Percentiles rank a stretch among this genome's conserved stretches.
Conservation (phyloP, 2,113 vertebrate species). For the Bubo blakistoni region DNA sequence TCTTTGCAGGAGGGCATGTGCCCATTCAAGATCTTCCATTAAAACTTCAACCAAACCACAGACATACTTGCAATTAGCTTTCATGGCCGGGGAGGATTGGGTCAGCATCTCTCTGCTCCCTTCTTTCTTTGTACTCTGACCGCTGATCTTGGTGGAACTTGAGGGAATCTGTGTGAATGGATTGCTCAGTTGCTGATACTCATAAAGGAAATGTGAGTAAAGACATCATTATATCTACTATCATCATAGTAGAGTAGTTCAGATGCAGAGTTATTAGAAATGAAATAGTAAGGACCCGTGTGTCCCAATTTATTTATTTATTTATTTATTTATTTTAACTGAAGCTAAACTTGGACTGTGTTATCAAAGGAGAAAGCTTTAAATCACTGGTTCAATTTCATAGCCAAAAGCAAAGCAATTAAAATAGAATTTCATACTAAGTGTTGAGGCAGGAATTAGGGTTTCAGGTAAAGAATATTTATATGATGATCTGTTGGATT, state of each 20-base stretch:
- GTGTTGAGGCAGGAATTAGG: neutral
- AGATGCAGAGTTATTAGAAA: neutral
- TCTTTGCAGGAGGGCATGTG: neutral
- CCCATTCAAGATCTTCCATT: neutral
- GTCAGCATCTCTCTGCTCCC: neutral
- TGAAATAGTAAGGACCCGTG: neutral
- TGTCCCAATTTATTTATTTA: neutral
- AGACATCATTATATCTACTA: neutral
- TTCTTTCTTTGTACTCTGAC: neutral
- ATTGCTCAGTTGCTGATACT: neutral
- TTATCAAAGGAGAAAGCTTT: neutral
- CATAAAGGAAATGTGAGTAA: neutral
- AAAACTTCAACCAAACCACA: neutral
- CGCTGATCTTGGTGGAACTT: neutral
- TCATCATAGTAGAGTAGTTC: neutral
- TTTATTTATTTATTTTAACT: neutral
- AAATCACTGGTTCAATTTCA: conserved; percentile 24
- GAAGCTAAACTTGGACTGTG: neutral
- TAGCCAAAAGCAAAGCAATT: conserved; percentile 56
- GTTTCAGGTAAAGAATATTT: neutral
- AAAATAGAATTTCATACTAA: conserved; percentile 40
- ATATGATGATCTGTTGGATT: neutral
- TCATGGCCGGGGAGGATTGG: neutral
- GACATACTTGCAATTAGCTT: neutral
- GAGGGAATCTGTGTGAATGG: neutral